Base-by-base conservation (phyloP, 1,140 invertebrate genomes). In the Drosophila kikkawai region DNA sequence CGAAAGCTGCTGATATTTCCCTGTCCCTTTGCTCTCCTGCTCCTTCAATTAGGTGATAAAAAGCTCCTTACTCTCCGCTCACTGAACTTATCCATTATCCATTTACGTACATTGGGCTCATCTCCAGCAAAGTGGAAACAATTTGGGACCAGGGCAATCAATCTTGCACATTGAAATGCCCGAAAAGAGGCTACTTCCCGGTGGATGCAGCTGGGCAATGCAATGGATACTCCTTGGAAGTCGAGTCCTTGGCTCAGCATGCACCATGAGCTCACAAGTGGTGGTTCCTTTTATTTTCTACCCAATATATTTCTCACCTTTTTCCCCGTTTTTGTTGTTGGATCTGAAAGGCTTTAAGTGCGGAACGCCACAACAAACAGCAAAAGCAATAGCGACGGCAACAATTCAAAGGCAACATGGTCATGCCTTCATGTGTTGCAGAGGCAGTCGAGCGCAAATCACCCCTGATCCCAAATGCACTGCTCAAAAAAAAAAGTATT, bases 311-410 rank as follows among this genome's bases (percentile, higher is more conserved):
- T 77, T 75, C 67, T 39, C 67, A 70, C 67, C 67, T 77, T 75
- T 41, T 59, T 26, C 8, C 13, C 48, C 45, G 44, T 77, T 83
- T 79, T 51, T 29, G 29, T 51, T 29, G 29, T 17, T 83, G 70
- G 67, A 55, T 83, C 60, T 83, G 81, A 83, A 83, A 76, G 80
- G 80, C 80, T 83, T 83, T 83, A 76, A 83, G 80, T 83, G 80
- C 80, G 61, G 61, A 55, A 61, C 61, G 76, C 80, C 70, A 83
- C 80, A 82, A 82, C 81, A 79, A 83, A 79, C 76, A 83, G 70
- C 69, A 64, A 80, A 64, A 80, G 67, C 68, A 71, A 71, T 69
- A 71, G 50, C 68, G 56, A 65, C 41, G 55, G 51, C 76, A 73
- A 78, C 66, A 71, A 58, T 59, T 80, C 61, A 79, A 79, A 69